These are phyloP conservation scores for Actinemys pallida DNA, from an alignment of 2,113 vertebrate genomes.

Conservation along the genomic window DNA sequence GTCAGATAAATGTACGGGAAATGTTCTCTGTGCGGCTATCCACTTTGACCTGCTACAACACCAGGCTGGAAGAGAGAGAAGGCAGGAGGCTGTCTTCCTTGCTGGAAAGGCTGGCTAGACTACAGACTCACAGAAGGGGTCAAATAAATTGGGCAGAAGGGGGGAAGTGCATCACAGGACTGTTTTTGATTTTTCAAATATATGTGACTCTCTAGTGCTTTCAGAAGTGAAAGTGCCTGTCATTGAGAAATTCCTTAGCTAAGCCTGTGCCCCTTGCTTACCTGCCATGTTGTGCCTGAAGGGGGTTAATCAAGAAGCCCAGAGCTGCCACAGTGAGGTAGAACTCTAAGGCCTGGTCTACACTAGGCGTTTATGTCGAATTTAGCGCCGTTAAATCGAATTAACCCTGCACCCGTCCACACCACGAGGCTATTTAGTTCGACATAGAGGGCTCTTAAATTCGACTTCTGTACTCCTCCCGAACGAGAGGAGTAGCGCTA, in stretches of 20 bases:
- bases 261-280: not conserved
- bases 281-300: not conserved
- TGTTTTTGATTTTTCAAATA: not conserved
- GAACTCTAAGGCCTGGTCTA: not conserved
- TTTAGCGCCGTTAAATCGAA: too few relatives aligned
- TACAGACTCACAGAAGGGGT: not conserved
- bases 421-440: too few relatives aligned
- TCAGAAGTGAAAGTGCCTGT: not conserved
- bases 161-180: not conserved
- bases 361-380: too few relatives aligned
- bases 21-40: not conserved
- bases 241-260: not conserved
- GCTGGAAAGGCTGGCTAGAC: not conserved
- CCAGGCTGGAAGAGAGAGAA: not conserved
- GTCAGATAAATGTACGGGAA: not conserved
- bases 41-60: not conserved
- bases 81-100: not conserved
- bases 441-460: too few relatives aligned
- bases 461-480: too few relatives aligned
- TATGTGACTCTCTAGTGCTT: rapidly evolving
- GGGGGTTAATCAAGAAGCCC: not conserved
- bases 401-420: too few relatives aligned
- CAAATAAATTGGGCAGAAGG: not conserved
- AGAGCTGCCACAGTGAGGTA: not conserved
- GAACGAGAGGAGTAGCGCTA: too few relatives aligned